Base-by-base conservation (phyloP, 2,888 invertebrate species). In the Eristalis tenax region DNA sequence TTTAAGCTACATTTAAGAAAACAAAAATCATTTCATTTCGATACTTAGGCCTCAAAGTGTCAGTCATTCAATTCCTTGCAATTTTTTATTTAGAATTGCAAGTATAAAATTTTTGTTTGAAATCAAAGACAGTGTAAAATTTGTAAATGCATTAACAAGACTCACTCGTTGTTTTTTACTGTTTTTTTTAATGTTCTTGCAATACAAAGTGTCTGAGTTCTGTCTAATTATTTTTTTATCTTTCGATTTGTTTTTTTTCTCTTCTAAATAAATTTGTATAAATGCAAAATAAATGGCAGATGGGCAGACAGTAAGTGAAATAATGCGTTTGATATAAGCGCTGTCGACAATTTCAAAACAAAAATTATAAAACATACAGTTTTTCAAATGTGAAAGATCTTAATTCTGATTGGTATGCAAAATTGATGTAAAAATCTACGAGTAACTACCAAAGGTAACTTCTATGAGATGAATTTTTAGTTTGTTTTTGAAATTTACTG, bases 1-100 rank as follows among this genome's bases (percentile, higher is more conserved):
- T 61, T 50, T 50, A 57, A 75, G 79, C 69, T 40, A 75, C 10
- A 61, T 26, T 56, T 10, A 69, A 83, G 35, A 59, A 80, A 57
- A 83, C 35, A 59, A 80, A 57, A 87, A 78, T 81, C 79, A 75
- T 23, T 26, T 59, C 59, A 59, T 26, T 81, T 77, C 59, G 57
- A 74, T 81, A 89, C 88, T 89, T 88, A 89, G 89, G 89, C 89
- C 91, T 91, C 91, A 90, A 90, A 93, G 92, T 92, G 92, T 92
- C 92, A 92, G 92, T 92, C 93, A 92, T 90, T 92, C 92, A 92
- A 92, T 90, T 90, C 88, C 88, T 87, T 88, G 80, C 64, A 77
- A 83, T 70, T 76, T 64, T 77, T 64, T 75, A 38, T 1, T 68
- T 86, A 61, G 40, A 43, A 40, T 65, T 59, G 59, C 15, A 59